Evolutionary conservation across 2,113 vertebrate species (phyloP).

Genomic region (Pristiophorus japonicus): DNA sequence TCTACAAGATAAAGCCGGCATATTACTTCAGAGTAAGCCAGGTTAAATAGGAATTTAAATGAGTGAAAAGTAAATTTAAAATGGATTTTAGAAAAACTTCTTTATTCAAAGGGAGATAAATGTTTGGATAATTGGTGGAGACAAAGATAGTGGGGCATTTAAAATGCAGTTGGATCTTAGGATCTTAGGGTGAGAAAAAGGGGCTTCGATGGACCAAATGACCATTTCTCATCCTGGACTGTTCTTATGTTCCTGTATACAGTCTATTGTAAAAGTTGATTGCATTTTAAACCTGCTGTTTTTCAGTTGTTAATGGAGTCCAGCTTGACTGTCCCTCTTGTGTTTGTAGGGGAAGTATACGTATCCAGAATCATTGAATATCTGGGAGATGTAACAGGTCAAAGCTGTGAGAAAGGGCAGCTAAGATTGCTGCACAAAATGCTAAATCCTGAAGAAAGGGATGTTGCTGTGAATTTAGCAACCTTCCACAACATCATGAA

Average conservation of each 20-base stretch:
- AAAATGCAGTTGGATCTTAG: background rate
- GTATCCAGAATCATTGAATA: conserved; percentile 52
- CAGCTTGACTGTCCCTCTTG: background rate
- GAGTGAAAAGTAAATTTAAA: background rate
- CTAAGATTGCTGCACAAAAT: conserved; percentile 49
- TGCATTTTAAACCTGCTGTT: background rate
- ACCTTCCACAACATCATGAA: conserved; percentile 54
- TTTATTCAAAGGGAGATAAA: background rate
- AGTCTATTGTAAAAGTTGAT: background rate
- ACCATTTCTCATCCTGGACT: background rate
- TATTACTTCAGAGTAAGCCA: background rate
- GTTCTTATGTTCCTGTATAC: background rate
- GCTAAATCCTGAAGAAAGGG: conserved; percentile 50
- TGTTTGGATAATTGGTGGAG: background rate
- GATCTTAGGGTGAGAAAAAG: background rate
- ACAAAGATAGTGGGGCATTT: background rate
- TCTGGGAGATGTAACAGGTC: conserved; percentile 54
- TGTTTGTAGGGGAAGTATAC: conserved; percentile 48
- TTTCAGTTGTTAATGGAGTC: background rate
- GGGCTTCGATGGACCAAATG: background rate
- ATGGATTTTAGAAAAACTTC: background rate
- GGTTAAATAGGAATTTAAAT: background rate
- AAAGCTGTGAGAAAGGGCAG: conserved; percentile 47
- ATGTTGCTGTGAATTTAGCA: conserved; percentile 48
- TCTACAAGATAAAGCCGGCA: background rate